Evolutionary conservation across 2,113 vertebrate species (phyloP).

Genomic region (Ammodytes marinus): DNA sequence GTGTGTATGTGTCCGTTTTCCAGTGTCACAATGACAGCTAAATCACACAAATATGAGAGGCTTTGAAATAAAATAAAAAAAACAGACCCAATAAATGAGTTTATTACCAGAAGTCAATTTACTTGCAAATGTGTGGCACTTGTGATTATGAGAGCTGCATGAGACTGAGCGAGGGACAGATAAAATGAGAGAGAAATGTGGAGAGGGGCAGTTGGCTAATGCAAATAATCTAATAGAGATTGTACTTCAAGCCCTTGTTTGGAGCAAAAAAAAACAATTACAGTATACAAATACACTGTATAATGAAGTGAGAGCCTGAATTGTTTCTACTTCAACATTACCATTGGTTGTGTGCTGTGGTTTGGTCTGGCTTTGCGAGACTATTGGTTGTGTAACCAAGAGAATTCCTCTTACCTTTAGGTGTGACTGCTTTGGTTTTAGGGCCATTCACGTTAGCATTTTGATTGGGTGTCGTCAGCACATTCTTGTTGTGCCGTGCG

Average conservation of each 20-base stretch:
- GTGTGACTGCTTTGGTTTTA: conserved; percentile 47
- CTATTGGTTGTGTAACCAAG: not conserved
- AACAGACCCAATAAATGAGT: conserved; percentile 70
- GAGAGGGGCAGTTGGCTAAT: conserved; percentile 63
- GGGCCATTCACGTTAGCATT: conserved; percentile 20
- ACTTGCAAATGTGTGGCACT: conserved; percentile 83
- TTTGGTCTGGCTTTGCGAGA: not conserved
- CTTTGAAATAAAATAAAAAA: conserved; percentile 55
- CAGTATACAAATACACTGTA: conserved; percentile 39
- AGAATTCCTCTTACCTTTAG: conserved; percentile 74
- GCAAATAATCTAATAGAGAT: conserved; percentile 66
- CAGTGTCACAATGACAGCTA: conserved; percentile 65
- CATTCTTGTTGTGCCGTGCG: conserved; percentile 72
- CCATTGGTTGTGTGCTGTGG: not conserved
- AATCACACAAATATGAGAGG: conserved; percentile 74
- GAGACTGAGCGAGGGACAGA: conserved; percentile 41
- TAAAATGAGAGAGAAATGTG: conserved; percentile 44
- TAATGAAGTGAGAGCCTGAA: conserved; percentile 5
- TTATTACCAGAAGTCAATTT: conserved; percentile 83
- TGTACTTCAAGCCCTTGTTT: conserved; percentile 49
- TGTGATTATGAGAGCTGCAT: conserved; percentile 70
- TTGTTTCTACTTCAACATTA: not conserved
- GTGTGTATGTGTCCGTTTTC: conserved; percentile 54
- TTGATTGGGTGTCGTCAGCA: conserved; percentile 78
- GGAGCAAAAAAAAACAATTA: conserved; percentile 62